A percentile compares a stretch with the other conserved stretches of the same genome.
Evolutionary conservation across 2,888 invertebrate species (phyloP).

Genomic region (Phasia obesa): DNA sequence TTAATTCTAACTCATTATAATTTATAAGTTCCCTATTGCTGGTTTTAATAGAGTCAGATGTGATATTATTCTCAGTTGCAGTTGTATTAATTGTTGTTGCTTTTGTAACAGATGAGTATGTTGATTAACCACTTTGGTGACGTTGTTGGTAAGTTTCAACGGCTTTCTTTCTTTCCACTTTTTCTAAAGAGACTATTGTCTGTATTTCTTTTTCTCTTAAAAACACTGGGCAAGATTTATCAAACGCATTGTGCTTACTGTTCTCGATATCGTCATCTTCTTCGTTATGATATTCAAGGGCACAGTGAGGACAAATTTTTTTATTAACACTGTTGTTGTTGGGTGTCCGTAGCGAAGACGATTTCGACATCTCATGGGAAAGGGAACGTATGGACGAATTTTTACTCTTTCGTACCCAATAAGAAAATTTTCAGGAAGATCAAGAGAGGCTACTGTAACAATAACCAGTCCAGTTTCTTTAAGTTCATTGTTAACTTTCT

Average conservation of each 20-base stretch:
- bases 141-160: background rate
- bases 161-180: conserved; percentile 8
- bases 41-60: no score
- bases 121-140: background rate
- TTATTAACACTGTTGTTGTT: background rate
- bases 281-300: no score
- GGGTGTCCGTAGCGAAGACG: background rate
- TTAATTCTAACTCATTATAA: conserved; percentile 2
- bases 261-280: no score
- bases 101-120: background rate
- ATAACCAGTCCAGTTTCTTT: no score
- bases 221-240: no score
- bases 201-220: background rate
- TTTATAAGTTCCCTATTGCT: conserved; percentile 4
- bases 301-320: background rate
- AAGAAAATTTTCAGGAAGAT: no score
- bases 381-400: background rate
- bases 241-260: no score
- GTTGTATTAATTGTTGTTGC: background rate
- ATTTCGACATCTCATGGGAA: background rate
- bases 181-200: background rate
- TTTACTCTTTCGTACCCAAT: background rate
- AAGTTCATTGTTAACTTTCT: no score
- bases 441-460: no score
- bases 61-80: no score